Evolutionary conservation across 2,113 vertebrate genomes (phyloP).

Genomic region (Oryzias celebensis): DNA sequence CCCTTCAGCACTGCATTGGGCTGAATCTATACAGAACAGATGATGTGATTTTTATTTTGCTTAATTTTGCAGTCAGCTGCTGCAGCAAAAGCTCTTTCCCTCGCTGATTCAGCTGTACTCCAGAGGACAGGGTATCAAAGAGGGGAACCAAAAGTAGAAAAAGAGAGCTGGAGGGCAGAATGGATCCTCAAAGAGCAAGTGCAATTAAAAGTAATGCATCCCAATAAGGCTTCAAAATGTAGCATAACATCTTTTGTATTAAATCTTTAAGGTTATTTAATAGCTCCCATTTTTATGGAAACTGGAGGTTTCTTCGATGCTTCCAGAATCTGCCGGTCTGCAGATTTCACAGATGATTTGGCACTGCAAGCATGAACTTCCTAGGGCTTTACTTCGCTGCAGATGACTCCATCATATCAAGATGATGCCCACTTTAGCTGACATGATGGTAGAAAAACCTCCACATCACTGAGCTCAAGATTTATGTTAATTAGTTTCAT

Average conservation of each 20-base stretch:
- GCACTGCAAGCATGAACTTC: too few species aligned
- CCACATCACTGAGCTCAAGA: too few species aligned
- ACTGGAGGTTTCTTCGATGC: too few species aligned
- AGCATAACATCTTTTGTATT: slow-evolving; percentile 1
- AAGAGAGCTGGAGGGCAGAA: slow-evolving; percentile 14
- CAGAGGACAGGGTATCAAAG: slow-evolving; percentile 55
- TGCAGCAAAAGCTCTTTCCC: slow-evolving; percentile 59
- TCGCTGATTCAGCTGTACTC: slow-evolving; percentile 67
- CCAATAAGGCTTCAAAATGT: neutral
- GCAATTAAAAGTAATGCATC: slow-evolving; percentile 32
- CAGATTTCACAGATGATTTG: too few species aligned
- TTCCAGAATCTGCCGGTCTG: too few species aligned
- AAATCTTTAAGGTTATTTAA: neutral
- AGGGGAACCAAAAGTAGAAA: slow-evolving; percentile 10
- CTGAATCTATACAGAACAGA: slow-evolving; percentile 38
- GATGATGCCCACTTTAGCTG: too few species aligned
- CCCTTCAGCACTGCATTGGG: slow-evolving; percentile 33
- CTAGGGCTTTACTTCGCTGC: too few species aligned
- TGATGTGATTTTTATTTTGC: slow-evolving; percentile 46
- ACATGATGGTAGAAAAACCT: too few species aligned
- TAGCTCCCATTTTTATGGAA: neutral
- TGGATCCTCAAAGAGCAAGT: slow-evolving; percentile 26
- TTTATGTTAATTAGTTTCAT: too few species aligned
- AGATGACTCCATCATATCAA: too few species aligned
- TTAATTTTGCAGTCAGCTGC: slow-evolving; percentile 48